These are phyloP conservation scores for Thalassophryne amazonica DNA, from an alignment of 2,797 vertebrate species.

Conservation along the genomic window DNA sequence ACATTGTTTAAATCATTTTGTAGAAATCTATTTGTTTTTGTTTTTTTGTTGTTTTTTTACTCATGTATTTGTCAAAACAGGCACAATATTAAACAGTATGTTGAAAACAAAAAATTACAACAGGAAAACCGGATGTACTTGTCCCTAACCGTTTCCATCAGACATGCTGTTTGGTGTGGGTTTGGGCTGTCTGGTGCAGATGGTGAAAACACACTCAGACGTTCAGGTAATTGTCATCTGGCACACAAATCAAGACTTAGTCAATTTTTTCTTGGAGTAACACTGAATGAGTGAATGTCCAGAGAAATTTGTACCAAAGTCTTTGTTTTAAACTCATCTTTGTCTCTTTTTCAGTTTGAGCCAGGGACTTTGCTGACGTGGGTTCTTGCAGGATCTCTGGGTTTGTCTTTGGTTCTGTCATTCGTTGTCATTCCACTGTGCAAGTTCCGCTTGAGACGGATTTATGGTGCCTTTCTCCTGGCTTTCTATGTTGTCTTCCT, in stretches of 20 bases:
- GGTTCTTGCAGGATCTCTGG: constrained; percentile 87
- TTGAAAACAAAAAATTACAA: too few relatives aligned
- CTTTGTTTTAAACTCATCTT: background rate
- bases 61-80: too few relatives aligned
- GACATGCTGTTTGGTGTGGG: constrained; percentile 94
- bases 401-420: constrained; percentile 88
- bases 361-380: constrained; percentile 85
- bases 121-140: too few relatives aligned
- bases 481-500: constrained; percentile 87
- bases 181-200: constrained; percentile 88
- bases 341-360: constrained; percentile 80
- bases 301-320: background rate
- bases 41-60: too few relatives aligned
- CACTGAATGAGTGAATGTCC: too few relatives aligned
- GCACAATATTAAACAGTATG: too few relatives aligned
- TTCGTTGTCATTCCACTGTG: constrained; percentile 85
- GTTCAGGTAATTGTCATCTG: constrained; percentile 76
- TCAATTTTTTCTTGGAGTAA: too few relatives aligned
- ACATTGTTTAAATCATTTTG: too few relatives aligned
- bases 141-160: constrained; percentile 71
- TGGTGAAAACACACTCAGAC: constrained; percentile 62
- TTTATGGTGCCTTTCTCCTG: constrained; percentile 85
- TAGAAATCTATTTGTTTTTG: too few relatives aligned
- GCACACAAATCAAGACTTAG: background rate
- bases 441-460: constrained; percentile 81